Evolutionary conservation across 2,113 vertebrate genomes (phyloP).

Genomic region (Callopanchax toddi): DNA sequence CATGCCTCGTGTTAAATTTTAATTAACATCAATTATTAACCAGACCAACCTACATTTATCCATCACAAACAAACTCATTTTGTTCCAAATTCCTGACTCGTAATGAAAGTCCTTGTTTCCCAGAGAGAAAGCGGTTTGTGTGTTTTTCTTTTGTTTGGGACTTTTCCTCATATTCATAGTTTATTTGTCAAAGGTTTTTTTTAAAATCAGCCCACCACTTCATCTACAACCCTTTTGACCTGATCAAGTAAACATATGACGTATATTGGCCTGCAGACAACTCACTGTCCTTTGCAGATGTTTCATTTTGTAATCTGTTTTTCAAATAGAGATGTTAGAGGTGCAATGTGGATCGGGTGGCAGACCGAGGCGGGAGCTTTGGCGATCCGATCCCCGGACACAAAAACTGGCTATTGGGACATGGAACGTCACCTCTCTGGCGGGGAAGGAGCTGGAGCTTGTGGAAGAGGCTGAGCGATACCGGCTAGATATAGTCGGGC

Average conservation of each 20-base stretch:
- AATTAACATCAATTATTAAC: conserved; percentile 36
- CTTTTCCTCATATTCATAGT: conserved; percentile 4
- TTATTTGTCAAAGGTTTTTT: conserved; percentile 21
- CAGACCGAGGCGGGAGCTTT: too few relatives aligned
- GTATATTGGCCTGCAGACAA: background rate
- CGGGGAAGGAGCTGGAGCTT: too few relatives aligned
- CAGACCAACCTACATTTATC: conserved; percentile 11
- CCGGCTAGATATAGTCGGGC: too few relatives aligned
- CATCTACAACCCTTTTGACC: background rate
- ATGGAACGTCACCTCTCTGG: too few relatives aligned
- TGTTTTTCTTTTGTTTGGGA: conserved; percentile 16
- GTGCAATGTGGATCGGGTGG: too few relatives aligned
- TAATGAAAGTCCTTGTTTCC: conserved; percentile 15
- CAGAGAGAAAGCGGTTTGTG: conserved; percentile 7
- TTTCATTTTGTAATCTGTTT: too few relatives aligned
- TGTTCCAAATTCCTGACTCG: conserved; percentile 11
- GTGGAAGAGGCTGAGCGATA: too few relatives aligned
- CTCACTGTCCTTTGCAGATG: background rate
- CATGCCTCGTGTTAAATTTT: conserved; percentile 46
- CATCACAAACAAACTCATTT: conserved; percentile 23
- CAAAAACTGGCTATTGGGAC: too few relatives aligned
- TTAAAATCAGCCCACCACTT: too few relatives aligned
- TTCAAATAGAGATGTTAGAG: too few relatives aligned
- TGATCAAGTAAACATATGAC: background rate
- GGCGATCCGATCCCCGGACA: too few relatives aligned